Conservation (phyloP, 2,888 invertebrate species). For the Eurytoma californica region DNA sequence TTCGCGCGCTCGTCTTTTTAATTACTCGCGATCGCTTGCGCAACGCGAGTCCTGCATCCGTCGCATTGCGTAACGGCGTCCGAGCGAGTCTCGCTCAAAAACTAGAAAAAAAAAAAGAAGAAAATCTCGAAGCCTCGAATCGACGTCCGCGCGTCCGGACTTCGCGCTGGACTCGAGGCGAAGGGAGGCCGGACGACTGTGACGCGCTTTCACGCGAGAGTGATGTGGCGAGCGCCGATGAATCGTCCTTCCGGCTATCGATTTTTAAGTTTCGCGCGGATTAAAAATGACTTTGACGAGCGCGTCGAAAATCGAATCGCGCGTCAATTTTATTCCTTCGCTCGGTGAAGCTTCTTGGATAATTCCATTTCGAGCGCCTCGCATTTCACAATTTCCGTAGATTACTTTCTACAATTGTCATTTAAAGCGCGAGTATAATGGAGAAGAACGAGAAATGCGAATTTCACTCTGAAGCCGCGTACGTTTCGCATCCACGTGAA, state of each 20-base stretch:
- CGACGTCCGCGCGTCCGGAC: too few species aligned
- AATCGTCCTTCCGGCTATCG: constrained; percentile 2
- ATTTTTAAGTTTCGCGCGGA: background rate
- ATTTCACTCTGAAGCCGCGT: too few species aligned
- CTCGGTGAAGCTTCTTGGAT: too few species aligned
- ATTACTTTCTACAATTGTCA: too few species aligned
- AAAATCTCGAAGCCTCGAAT: background rate
- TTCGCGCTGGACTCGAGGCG: too few species aligned
- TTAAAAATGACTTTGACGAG: background rate
- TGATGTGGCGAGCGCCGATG: background rate
- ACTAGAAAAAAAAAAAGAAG: background rate
- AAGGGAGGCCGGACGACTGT: background rate
- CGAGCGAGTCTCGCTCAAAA: background rate
- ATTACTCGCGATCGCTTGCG: constrained; percentile 35
- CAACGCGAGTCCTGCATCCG: constrained; percentile 20
- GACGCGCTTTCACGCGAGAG: background rate
- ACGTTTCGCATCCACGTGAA: too few species aligned
- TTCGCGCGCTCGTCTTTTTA: constrained; percentile 3
- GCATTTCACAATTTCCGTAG: too few species aligned
- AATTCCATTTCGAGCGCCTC: too few species aligned
- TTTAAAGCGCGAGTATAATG: too few species aligned
- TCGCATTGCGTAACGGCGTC: constrained; percentile 16
- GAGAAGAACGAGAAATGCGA: too few species aligned
- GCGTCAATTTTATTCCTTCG: too few species aligned
- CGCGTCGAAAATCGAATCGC: background rate